Percentiles rank a stretch among this genome's conserved stretches.
Conservation (phyloP, 2,797 vertebrate genomes). For the Neosilurus hyrtlii region DNA sequence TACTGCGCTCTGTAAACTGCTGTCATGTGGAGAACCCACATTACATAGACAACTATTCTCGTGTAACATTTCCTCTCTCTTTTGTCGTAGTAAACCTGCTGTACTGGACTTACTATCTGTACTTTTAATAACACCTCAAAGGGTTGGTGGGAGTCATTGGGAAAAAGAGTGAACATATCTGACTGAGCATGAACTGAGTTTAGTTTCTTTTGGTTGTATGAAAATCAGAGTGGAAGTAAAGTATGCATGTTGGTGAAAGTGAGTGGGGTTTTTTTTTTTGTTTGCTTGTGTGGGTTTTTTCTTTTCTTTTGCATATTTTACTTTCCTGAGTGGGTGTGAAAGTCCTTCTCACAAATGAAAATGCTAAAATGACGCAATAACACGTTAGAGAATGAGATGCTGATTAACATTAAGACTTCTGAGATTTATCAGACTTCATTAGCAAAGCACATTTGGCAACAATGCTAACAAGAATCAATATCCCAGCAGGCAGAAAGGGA, state of each 20-base stretch:
- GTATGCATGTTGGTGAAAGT: conserved; percentile 9
- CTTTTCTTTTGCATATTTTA: no score
- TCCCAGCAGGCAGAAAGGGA: neutral
- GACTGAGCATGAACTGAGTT: conserved; percentile 26
- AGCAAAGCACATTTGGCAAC: neutral
- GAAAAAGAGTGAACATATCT: conserved; percentile 3
- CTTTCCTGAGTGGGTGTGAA: conserved; percentile 11
- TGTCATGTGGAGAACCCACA: conserved; percentile 86
- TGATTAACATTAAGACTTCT: neutral
- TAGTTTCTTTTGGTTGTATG: neutral
- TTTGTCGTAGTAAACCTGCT: conserved; percentile 87
- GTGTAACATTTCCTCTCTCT: conserved; percentile 83
- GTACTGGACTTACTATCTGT: conserved; percentile 91
- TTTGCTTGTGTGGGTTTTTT: neutral
- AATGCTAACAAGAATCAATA: neutral
- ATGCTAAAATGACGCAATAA: conserved; percentile 30
- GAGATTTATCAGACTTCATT: neutral
- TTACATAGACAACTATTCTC: conserved; percentile 91
- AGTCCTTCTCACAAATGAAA: conserved; percentile 11
- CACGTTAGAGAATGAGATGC: neutral
- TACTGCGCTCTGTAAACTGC: conserved; percentile 74
- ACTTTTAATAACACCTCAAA: conserved; percentile 72
- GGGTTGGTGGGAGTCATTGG: neutral
- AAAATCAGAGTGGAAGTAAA: neutral
- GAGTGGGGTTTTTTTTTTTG: conserved; percentile 1